A percentile compares a stretch with the other conserved stretches of the same genome.
phyloP scores from a whole-genome alignment of 1,140 invertebrate species.

The Drosophila ambigua region DNA sequence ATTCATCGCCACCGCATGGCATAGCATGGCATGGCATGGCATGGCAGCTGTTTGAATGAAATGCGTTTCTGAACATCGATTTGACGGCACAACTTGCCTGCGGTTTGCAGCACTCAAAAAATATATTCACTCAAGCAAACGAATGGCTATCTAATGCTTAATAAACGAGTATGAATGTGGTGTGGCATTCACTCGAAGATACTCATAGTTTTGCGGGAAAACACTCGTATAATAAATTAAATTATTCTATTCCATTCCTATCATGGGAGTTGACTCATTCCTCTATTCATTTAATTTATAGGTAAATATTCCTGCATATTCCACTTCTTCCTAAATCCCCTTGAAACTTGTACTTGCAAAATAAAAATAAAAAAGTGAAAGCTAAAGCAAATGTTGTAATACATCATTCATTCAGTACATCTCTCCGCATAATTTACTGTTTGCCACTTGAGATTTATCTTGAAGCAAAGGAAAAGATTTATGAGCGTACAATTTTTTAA shows the following conservation, averaged over 20 bases:
- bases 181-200: no score
- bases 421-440: slow-evolving; percentile 27
- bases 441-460: slow-evolving; percentile 34
- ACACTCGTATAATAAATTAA: no score
- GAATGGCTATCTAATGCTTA: no score
- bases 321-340: no score
- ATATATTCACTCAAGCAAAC: not conserved
- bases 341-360: no score
- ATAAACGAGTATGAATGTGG: no score
- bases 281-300: no score
- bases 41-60: slow-evolving; percentile 46
- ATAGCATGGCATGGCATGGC: slow-evolving; percentile 26
- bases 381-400: slow-evolving; percentile 26
- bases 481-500: slow-evolving; percentile 31
- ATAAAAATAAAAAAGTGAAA: slow-evolving; percentile 20
- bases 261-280: no score
- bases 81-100: slow-evolving; percentile 32
- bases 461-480: slow-evolving; percentile 27
- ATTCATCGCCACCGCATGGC: slow-evolving; percentile 42
- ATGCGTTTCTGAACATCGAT: slow-evolving; percentile 41
- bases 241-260: no score
- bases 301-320: no score
- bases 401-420: slow-evolving; percentile 27
- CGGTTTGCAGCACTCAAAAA: slow-evolving; percentile 13
- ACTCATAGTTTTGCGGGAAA: no score